Evolutionary conservation across 2,113 vertebrate species (phyloP).

Genomic region (Trogon melanurus): DNA sequence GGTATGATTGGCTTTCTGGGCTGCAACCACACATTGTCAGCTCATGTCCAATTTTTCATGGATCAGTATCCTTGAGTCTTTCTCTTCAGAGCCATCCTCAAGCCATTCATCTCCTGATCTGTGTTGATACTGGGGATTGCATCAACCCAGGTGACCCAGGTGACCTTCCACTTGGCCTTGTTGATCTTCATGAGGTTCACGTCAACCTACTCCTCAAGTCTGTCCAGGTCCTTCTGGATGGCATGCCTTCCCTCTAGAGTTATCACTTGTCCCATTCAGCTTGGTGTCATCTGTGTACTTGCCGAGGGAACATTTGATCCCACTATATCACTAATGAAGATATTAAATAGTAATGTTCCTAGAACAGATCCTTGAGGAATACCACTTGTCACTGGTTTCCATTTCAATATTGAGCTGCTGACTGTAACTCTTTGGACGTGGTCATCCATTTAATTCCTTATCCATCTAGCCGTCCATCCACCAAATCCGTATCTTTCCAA

Average conservation of each 20-base stretch:
- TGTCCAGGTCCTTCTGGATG: too few relatives aligned
- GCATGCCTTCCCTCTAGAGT: accelerated
- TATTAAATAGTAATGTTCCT: background rate
- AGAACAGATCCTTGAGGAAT: too few relatives aligned
- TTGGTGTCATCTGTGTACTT: background rate
- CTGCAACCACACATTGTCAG: too few relatives aligned
- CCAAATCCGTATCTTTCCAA: background rate
- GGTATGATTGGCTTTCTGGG: too few relatives aligned
- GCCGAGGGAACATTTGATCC: background rate
- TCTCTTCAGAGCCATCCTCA: background rate
- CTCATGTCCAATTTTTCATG: too few relatives aligned
- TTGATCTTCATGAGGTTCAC: too few relatives aligned
- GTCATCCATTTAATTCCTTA: background rate
- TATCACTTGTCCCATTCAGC: background rate
- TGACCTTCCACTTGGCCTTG: too few relatives aligned
- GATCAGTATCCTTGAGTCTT: too few relatives aligned
- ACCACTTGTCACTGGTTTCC: too few relatives aligned
- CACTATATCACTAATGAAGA: background rate
- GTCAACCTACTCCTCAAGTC: too few relatives aligned
- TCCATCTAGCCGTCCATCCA: background rate
- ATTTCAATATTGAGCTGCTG: background rate
- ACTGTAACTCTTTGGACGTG: background rate
- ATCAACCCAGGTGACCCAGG: background rate
- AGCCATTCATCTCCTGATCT: background rate
- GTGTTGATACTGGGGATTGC: background rate